phyloP scores from a whole-genome alignment of 2,797 vertebrate species.

The Emydoidea blandingii region DNA sequence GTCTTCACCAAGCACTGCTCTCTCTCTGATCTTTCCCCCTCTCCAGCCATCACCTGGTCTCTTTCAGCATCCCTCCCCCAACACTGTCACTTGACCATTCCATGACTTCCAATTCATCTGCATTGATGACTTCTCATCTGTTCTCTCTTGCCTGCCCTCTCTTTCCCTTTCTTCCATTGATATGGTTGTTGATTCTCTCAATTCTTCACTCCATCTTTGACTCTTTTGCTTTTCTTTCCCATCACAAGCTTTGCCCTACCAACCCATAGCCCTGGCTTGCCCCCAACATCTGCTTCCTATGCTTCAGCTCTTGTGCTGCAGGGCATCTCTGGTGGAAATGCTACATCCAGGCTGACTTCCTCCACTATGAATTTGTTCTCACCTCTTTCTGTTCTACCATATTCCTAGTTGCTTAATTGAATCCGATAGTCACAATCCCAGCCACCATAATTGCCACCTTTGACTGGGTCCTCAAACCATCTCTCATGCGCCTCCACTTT shows the following conservation, averaged over 20 bases:
- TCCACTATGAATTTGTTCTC: background rate
- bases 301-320: background rate
- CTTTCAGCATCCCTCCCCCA: background rate
- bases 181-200: background rate
- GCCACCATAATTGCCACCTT: background rate
- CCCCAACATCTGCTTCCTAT: background rate
- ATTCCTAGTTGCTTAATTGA: background rate
- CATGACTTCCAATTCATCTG: background rate
- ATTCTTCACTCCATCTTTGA: background rate
- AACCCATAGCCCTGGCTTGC: background rate
- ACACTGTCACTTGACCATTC: background rate
- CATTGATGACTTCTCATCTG: background rate
- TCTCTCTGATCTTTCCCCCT: background rate
- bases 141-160: background rate
- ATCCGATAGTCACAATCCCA: background rate
- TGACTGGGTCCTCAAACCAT: no score
- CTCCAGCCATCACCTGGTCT: background rate
- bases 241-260: background rate
- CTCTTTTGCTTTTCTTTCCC: background rate
- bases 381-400: background rate
- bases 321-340: background rate
- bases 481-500: accelerated
- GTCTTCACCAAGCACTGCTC: background rate
- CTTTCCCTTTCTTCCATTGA: background rate
- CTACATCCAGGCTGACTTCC: background rate